Conservation (phyloP, 2,113 vertebrate genomes). For the Naja naja region DNA sequence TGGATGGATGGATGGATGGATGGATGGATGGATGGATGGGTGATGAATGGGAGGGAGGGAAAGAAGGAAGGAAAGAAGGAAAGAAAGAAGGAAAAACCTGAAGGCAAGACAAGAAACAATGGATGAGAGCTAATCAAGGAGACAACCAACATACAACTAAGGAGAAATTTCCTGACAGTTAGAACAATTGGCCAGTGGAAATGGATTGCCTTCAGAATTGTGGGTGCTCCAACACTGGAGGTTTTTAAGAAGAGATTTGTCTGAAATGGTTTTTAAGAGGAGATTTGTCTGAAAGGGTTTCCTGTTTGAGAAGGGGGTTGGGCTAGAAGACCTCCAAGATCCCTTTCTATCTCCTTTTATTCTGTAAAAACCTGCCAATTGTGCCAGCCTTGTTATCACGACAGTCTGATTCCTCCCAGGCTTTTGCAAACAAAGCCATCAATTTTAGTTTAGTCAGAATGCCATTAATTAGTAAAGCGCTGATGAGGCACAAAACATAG, state of each 20-base stretch:
- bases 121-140: too few species aligned
- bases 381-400: constrained; percentile 45
- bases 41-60: too few species aligned
- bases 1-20: too few species aligned
- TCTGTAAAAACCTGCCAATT: constrained; percentile 15
- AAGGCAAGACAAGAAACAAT: too few species aligned
- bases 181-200: neutral
- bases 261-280: neutral
- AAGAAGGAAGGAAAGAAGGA: too few species aligned
- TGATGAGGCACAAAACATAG: constrained; percentile 52
- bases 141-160: too few species aligned
- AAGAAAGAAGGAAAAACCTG: too few species aligned
- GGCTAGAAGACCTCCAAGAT: neutral
- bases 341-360: neutral
- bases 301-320: neutral
- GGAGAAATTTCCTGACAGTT: too few species aligned
- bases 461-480: constrained; percentile 62
- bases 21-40: too few species aligned
- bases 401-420: constrained; percentile 29
- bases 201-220: neutral
- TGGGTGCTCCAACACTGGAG: neutral
- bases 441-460: constrained; percentile 54
- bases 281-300: neutral
- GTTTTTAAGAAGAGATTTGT: neutral
- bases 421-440: constrained; percentile 42